A percentile compares a stretch with the other conserved stretches of the same genome.
These are phyloP conservation scores for Ochropacha duplaris DNA, from an alignment of 2,888 invertebrate genomes.

Conservation along the genomic window DNA sequence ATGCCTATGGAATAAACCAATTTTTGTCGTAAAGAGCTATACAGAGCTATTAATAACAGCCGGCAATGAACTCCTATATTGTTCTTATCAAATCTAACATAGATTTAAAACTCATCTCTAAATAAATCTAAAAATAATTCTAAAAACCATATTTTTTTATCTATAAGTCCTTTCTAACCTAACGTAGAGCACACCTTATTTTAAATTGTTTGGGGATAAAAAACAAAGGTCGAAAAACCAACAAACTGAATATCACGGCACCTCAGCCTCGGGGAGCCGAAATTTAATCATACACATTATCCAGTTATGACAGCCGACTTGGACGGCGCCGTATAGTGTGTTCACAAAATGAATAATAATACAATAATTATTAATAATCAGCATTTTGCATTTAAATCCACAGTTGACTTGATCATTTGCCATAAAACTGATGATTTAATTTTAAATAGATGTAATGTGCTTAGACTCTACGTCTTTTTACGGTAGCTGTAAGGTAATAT, in stretches of 20 bases:
- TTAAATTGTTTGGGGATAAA: slow-evolving; percentile 54
- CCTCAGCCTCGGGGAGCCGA: slow-evolving; percentile 69
- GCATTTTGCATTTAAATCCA: neutral
- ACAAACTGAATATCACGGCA: slow-evolving; percentile 72
- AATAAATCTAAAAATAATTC: no score
- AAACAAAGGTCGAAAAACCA: slow-evolving; percentile 69
- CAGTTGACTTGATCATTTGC: neutral
- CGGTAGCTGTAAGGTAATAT: neutral
- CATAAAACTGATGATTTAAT: neutral
- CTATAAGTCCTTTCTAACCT: slow-evolving; percentile 41
- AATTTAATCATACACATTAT: slow-evolving; percentile 77
- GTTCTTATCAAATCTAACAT: no score
- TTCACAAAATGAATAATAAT: slow-evolving; percentile 35
- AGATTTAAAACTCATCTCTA: no score
- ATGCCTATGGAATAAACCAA: no score
- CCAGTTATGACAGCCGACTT: slow-evolving; percentile 68
- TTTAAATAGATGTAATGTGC: neutral
- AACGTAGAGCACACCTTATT: slow-evolving; percentile 42
- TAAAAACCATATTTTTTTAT: no score
- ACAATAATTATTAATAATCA: neutral
- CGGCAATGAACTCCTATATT: no score
- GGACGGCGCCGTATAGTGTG: slow-evolving; percentile 54
- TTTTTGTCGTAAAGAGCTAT: no score
- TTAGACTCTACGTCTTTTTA: neutral
- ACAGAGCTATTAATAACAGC: no score